Evolutionary conservation across 2,888 invertebrate species (phyloP).

Genomic region (Blera fallax): DNA sequence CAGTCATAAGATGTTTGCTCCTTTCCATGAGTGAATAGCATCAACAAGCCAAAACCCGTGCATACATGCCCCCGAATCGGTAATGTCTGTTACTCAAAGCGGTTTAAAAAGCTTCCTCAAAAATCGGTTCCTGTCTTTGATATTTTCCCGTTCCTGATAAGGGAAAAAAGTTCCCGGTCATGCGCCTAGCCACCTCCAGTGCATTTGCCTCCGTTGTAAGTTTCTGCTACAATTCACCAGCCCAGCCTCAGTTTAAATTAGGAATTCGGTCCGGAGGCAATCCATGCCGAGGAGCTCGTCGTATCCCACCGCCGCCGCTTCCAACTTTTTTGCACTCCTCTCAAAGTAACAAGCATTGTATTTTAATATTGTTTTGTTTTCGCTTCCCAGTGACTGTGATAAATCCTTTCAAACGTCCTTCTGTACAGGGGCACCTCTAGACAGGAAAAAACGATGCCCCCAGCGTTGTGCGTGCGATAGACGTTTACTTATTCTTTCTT

Average conservation of each 20-base stretch:
- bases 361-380: constrained; percentile 31
- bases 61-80: constrained; percentile 6
- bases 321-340: not conserved
- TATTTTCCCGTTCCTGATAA: constrained; percentile 39
- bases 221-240: constrained; percentile 33
- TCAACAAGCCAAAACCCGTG: not conserved
- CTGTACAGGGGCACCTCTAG: not conserved
- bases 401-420: not conserved
- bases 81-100: not conserved
- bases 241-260: constrained; percentile 70
- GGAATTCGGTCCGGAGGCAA: constrained; percentile 64
- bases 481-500: constrained; percentile 5
- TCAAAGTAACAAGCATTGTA: not conserved
- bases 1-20: not conserved
- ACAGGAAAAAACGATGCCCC: not conserved
- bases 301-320: constrained; percentile 58
- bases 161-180: constrained; percentile 12
- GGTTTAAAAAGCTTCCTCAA: not conserved
- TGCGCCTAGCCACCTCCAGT: constrained; percentile 33
- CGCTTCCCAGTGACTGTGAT: constrained; percentile 43
- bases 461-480: constrained; percentile 33
- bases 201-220: constrained; percentile 30
- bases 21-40: not conserved
- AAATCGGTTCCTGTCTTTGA: constrained; percentile 26
- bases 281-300: constrained; percentile 50